These are phyloP conservation scores for Psilopogon haemacephalus DNA, from an alignment of 2,113 vertebrate genomes.

Conservation along the genomic window DNA sequence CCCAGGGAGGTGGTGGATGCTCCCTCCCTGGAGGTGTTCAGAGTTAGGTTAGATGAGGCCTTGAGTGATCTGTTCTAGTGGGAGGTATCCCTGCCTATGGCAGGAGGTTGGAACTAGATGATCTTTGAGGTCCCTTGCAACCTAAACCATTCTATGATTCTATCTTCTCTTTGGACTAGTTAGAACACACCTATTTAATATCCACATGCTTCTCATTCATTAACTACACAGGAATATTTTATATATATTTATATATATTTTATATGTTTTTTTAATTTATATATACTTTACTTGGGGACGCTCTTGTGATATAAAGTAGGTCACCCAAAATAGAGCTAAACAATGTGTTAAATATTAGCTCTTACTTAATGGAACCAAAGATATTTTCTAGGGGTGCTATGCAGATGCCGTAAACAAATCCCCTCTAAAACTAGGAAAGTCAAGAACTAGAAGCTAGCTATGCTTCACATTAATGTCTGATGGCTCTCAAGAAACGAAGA, in stretches of 20 bases:
- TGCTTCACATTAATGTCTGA: not conserved
- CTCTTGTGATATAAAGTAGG: not conserved
- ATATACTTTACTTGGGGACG: not conserved
- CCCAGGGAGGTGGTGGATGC: too few species aligned
- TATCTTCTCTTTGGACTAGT: not conserved
- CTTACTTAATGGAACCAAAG: not conserved
- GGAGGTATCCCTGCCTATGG: too few species aligned
- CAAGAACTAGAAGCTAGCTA: not conserved
- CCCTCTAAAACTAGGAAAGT: not conserved
- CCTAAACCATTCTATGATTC: too few species aligned
- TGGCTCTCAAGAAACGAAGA: not conserved
- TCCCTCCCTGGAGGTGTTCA: too few species aligned
- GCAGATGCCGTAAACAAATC: not conserved
- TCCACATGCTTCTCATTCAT: not conserved
- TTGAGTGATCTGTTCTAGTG: too few species aligned
- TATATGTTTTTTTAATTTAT: too few species aligned
- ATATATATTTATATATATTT: too few species aligned
- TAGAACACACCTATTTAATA: conserved; percentile 8
- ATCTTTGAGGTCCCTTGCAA: too few species aligned
- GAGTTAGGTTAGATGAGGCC: too few species aligned
- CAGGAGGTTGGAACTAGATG: too few species aligned
- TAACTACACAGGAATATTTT: not conserved
- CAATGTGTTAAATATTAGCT: not conserved
- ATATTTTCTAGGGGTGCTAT: not conserved
- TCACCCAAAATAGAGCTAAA: not conserved